Base-by-base conservation (phyloP, 2,797 vertebrate genomes). In the Lemur catta region DNA sequence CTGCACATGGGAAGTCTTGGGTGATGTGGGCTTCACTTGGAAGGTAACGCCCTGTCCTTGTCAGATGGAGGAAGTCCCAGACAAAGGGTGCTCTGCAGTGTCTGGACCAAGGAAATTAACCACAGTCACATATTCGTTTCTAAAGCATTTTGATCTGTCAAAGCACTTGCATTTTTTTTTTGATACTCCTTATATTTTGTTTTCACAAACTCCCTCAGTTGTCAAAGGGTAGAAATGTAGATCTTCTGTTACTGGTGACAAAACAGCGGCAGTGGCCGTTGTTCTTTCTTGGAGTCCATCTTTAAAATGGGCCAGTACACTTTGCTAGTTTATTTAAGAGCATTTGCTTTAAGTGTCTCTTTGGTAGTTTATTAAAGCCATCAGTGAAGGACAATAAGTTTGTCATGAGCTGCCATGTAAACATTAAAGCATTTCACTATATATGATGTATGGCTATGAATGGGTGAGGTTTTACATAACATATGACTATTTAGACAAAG, bases 271-370 rank as follows among this genome's bases (percentile, higher is more conserved):
- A 11, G 30, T 0, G 38, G 33, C 13, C 0, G 1, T 26, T 69
- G 30, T 22, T 71, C 26, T 55, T 26, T 41, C 43, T 78, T 41
- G 12, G 26, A 55, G 13, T 30, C 20, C 22, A 1, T 43, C 69
- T 95, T 79, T 84, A 92, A 74, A 71, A 43, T 2, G 30, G 82
- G 28, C 61, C 50, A n/a, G 8, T 33, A 50, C 22, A 35, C 43
- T 35, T 41, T 15, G n/a, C 20, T 11, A 24, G 17, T 17, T 33
- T 52, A 28, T 8, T 61, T 46, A 30, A 26, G 4, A 33, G 14
- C 52, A 2, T 48, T 38, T 88, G 79, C 35, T 93, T 82, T 65
- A 84, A 59, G n/a, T 55, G 48, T 18, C 46, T 88, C 33, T 90
- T 55, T 14, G 61, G 41, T 61, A 35, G 38, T 80, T 93, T 88